Conservation (phyloP, 2,888 invertebrate genomes). For the Neocrepidodera transversa region DNA sequence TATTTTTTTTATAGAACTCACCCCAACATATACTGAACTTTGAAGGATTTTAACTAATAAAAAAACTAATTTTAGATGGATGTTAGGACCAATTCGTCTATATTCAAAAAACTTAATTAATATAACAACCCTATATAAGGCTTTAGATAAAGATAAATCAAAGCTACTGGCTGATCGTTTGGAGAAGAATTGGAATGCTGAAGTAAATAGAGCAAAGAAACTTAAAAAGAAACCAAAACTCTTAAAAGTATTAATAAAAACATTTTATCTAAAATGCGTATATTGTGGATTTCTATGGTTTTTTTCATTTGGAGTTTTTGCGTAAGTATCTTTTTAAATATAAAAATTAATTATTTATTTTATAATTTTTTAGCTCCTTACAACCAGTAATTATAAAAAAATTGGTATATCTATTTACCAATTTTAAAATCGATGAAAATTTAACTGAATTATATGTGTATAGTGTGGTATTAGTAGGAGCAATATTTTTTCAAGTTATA, state of each 20-base stretch:
- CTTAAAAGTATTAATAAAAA: slow-evolving; percentile 68
- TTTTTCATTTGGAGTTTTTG: slow-evolving; percentile 54
- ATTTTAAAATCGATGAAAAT: not conserved
- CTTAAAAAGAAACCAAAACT: slow-evolving; percentile 65
- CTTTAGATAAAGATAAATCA: slow-evolving; percentile 68
- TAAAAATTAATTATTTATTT: too few species aligned
- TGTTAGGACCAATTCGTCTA: slow-evolving; percentile 58
- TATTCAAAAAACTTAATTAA: slow-evolving; percentile 69
- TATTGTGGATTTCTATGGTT: slow-evolving; percentile 67
- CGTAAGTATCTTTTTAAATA: too few species aligned
- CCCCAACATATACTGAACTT: too few species aligned
- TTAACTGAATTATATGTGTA: slow-evolving; percentile 65
- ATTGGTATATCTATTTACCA: slow-evolving; percentile 10
- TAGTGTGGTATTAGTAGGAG: slow-evolving; percentile 63
- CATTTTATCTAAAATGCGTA: slow-evolving; percentile 71
- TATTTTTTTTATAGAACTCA: too few species aligned
- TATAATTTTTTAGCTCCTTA: not conserved
- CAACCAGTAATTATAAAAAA: slow-evolving; percentile 14
- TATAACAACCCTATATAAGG: slow-evolving; percentile 70
- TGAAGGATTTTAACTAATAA: too few species aligned
- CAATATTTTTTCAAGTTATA: slow-evolving; percentile 64
- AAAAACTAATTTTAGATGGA: slow-evolving; percentile 58
- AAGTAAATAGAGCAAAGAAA: slow-evolving; percentile 65
- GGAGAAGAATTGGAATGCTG: slow-evolving; percentile 71
- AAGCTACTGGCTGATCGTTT: slow-evolving; percentile 68